These are phyloP conservation scores for Pelusios castaneus DNA, from an alignment of 2,113 vertebrate species.

Conservation along the genomic window DNA sequence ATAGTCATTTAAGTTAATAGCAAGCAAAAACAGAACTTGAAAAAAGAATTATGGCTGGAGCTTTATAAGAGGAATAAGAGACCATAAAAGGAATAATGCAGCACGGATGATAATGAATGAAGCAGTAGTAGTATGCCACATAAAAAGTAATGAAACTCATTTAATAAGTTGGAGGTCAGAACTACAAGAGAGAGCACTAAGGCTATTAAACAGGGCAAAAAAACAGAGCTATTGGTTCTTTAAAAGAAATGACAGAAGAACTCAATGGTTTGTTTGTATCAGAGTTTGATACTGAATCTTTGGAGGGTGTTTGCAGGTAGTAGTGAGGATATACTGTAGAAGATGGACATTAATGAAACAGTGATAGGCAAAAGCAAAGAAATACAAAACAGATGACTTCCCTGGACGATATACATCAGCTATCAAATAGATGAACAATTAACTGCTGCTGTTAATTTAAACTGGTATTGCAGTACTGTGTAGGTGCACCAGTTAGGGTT, in stretches of 20 bases:
- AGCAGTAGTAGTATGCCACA: background rate
- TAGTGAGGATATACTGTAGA: background rate
- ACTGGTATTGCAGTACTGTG: background rate
- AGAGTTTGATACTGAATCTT: background rate
- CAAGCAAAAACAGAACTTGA: background rate
- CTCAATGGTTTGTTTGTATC: background rate
- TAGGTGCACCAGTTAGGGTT: background rate
- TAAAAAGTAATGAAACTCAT: background rate
- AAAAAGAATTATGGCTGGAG: background rate
- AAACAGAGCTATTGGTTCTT: background rate
- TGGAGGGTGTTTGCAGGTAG: background rate
- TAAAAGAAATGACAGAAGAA: background rate
- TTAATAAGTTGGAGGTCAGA: fast-evolving
- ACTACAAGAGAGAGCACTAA: background rate
- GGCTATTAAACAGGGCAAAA: background rate
- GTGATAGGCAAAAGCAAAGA: background rate
- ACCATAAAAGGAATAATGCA: background rate
- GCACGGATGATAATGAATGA: background rate
- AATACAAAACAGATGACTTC: background rate
- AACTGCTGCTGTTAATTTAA: background rate
- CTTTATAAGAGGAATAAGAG: background rate
- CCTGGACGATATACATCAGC: background rate
- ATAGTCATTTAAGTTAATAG: background rate
- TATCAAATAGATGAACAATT: background rate
- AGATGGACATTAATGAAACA: background rate